Evolutionary conservation across 2,113 vertebrate genomes (phyloP), one percentile per base, ranked within the genome.

Genomic region (Malurus elegans): DNA sequence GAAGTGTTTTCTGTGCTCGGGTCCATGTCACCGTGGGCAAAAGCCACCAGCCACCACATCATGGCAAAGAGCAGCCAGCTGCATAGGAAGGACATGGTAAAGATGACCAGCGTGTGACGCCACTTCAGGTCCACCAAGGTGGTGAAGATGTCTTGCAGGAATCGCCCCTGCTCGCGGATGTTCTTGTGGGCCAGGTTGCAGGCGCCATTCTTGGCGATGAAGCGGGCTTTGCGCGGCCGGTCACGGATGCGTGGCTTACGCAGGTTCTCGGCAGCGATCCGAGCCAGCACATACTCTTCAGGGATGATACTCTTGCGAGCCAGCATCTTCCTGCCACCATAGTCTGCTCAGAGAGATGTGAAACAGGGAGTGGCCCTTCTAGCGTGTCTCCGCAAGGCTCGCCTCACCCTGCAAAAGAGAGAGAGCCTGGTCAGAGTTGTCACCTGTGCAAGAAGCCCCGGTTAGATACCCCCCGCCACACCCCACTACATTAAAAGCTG

Each of bases 151-250:
- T 99, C 99, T 95, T 99, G 99, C 65, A 99, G 97, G 97, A 99
- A 99, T 12, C 99, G 96, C 9, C 99, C 99, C 95, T 99, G 99
- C 96, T 99, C 99, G 0, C 99, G 99, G 96, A 99, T 99, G 97
- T 99, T 99, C 97, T 99, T 99, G 97, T 99, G 99, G 13, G 99
- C 99, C 97, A 99, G 88, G 97, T 99, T 99, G 97, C 99, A 99
- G 0, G 99, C 98, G n/a, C 99, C 99, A 5, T 98, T 99, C 92
- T 99, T 99, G 97, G 99, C 99, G 24, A 99, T 99, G 97, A 99
- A 99, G 91, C 99, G 99, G 45, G 99, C 99, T 79, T 99, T 99
- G 90, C 99, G 98, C 0, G 99, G 98, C 44, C 98, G 98, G 97
- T 99, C 99, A 6, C 98, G 97, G 95, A 99, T 98, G 92, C 99